A percentile compares a stretch with the other conserved stretches of the same genome.
These are phyloP conservation scores for Trachops cirrhosus DNA, from an alignment of 2,797 vertebrate genomes.

Conservation along the genomic window DNA sequence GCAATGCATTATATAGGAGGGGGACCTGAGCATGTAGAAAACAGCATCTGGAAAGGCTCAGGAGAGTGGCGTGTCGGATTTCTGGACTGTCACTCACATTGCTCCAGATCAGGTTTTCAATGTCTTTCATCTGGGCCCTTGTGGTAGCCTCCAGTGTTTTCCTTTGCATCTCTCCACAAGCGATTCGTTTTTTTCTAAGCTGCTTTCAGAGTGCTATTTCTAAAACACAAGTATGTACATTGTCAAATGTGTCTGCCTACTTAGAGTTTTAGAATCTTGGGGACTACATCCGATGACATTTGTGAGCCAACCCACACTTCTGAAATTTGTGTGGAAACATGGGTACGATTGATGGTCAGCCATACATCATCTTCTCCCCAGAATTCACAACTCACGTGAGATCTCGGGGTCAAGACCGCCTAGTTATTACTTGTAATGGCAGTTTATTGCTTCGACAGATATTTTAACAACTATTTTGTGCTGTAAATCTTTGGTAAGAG, in stretches of 20 bases:
- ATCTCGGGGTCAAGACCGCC: slow-evolving; percentile 51
- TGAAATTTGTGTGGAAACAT: slow-evolving; percentile 50
- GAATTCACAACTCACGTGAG: slow-evolving; percentile 55
- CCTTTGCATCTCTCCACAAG: neutral
- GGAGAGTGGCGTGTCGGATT: neutral
- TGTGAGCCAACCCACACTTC: slow-evolving; percentile 36
- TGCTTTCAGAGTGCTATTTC: neutral
- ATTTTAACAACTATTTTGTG: slow-evolving; percentile 63
- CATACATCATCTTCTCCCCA: slow-evolving; percentile 48
- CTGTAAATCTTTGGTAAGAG: slow-evolving; percentile 62
- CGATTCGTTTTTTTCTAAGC: neutral
- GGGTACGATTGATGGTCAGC: neutral
- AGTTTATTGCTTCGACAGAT: slow-evolving; percentile 67
- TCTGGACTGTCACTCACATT: neutral
- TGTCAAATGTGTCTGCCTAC: neutral
- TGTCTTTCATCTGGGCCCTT: neutral
- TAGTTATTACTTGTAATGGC: slow-evolving; percentile 54
- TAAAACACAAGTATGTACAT: neutral
- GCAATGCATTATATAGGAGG: neutral
- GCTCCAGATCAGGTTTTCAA: neutral
- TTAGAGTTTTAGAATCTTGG: slow-evolving; percentile 25
- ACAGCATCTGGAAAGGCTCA: neutral
- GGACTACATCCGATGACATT: slow-evolving; percentile 32
- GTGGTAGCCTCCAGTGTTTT: neutral
- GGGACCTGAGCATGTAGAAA: neutral